A percentile compares a stretch with the other conserved stretches of the same genome.
These are phyloP conservation scores for Agonopterix heracliana DNA, from an alignment of 2,888 invertebrate genomes.

Conservation along the genomic window DNA sequence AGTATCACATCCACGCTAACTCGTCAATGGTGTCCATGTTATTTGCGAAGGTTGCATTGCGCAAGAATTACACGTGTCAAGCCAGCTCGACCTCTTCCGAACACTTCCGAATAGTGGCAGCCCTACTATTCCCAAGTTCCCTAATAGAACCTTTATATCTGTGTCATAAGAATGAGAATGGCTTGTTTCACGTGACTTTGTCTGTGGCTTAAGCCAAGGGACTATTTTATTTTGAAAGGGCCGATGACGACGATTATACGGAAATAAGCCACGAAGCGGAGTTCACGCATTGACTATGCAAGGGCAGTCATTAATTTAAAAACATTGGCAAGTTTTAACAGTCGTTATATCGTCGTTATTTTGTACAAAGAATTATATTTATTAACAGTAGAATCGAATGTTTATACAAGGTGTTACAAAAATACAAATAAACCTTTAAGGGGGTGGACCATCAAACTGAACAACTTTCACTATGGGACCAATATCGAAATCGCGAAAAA, in stretches of 20 bases:
- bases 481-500: no score
- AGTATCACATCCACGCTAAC: no score
- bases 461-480: no score
- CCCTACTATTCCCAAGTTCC: not conserved
- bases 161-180: no score
- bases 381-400: no score
- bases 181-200: no score
- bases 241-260: conserved; percentile 45
- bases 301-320: conserved; percentile 7
- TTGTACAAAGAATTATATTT: no score
- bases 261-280: conserved; percentile 32
- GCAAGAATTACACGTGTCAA: conserved; percentile 57
- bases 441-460: no score
- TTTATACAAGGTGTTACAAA: no score
- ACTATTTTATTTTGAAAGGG: conserved; percentile 43
- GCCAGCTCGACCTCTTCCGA: conserved; percentile 56
- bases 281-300: conserved; percentile 8
- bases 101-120: conserved; percentile 72
- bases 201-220: conserved; percentile 9
- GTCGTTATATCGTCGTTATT: not conserved
- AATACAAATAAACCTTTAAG: no score
- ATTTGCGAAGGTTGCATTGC: conserved; percentile 70
- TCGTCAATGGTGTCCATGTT: conserved; percentile 25
- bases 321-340: not conserved
- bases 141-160: no score